These are phyloP conservation scores for Scopus umbretta DNA, from an alignment of 2,113 vertebrate species.

Conservation along the genomic window DNA sequence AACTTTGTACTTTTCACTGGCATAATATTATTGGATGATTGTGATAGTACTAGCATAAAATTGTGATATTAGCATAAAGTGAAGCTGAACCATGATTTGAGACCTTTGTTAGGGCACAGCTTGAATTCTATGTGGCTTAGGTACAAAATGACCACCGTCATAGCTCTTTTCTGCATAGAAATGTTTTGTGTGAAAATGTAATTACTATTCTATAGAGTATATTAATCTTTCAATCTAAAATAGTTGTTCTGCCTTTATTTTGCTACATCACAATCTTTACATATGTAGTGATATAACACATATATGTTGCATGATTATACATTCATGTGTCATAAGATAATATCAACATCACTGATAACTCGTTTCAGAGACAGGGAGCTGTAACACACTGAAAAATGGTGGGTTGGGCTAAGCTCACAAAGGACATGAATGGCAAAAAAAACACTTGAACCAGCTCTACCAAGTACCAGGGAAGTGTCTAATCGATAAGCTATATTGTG, in stretches of 20 bases:
- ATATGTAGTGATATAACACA: background rate
- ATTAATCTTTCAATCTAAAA: background rate
- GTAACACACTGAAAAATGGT: background rate
- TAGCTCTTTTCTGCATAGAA: background rate
- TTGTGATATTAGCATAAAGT: background rate
- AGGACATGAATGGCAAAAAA: background rate
- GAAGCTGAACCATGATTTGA: background rate
- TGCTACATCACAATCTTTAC: background rate
- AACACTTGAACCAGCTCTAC: background rate
- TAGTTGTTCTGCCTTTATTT: background rate
- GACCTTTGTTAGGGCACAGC: background rate
- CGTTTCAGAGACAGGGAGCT: background rate
- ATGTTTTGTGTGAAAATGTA: background rate
- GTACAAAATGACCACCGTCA: rapidly evolving
- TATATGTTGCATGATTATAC: background rate
- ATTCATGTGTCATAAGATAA: background rate
- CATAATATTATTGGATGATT: background rate
- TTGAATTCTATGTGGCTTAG: background rate
- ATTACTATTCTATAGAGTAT: background rate
- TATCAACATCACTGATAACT: background rate
- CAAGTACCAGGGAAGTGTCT: background rate
- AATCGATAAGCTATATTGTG: background rate
- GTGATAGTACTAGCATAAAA: background rate
- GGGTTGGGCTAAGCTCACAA: background rate
- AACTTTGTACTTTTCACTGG: background rate